Conservation (phyloP, 2,888 invertebrate species). For the Aspidiotus destructor region DNA sequence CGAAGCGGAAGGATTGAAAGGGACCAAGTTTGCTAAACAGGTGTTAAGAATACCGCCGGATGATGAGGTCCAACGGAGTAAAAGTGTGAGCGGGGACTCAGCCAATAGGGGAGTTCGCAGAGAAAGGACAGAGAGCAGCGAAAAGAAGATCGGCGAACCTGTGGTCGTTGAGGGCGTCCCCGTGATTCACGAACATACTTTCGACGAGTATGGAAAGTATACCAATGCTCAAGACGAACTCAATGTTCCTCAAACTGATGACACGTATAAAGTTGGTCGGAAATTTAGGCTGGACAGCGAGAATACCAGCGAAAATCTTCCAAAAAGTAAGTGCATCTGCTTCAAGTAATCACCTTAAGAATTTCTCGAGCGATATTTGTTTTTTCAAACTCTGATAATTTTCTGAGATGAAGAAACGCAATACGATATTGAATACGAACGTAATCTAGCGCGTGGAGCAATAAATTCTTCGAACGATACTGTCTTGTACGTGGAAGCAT, state of each 20-base stretch:
- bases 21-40: slow-evolving; percentile 45
- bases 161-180: slow-evolving; percentile 40
- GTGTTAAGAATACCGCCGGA: slow-evolving; percentile 5
- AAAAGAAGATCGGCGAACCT: slow-evolving; percentile 40
- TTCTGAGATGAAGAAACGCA: no score
- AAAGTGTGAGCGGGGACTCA: not conserved
- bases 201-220: slow-evolving; percentile 25
- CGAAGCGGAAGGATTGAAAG: slow-evolving; percentile 63
- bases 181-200: slow-evolving; percentile 37
- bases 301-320: not conserved
- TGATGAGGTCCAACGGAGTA: not conserved
- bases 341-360: no score
- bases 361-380: no score
- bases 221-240: slow-evolving; percentile 10
- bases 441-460: no score
- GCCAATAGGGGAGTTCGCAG: not conserved
- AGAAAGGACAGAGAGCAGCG: not conserved
- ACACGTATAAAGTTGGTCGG: not conserved
- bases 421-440: no score
- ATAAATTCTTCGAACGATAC: no score
- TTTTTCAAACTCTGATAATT: no score
- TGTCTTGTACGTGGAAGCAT: no score
- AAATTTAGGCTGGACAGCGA: no score
- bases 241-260: not conserved
- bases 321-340: not conserved